Conservation (phyloP, 1,140 invertebrate genomes). For the Vanessa atalanta region DNA sequence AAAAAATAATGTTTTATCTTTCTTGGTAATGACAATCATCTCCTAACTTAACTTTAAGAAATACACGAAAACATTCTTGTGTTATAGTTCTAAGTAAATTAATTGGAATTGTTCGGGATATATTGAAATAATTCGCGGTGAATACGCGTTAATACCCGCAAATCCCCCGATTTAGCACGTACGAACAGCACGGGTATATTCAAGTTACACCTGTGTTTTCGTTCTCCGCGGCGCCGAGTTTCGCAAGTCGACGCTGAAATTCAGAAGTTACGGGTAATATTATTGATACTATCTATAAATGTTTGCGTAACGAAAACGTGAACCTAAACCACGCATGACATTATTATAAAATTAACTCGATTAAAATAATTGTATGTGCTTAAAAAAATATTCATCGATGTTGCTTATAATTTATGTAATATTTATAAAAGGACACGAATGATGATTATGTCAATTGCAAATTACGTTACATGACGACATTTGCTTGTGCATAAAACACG, state of each 20-base stretch:
- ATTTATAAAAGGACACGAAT: too few species aligned
- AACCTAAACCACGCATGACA: too few species aligned
- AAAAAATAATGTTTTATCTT: too few species aligned
- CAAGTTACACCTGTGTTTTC: slow-evolving; percentile 59
- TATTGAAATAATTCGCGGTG: slow-evolving; percentile 9
- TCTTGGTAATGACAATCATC: too few species aligned
- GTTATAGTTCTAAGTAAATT: neutral
- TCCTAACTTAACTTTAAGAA: too few species aligned
- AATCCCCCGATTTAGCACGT: slow-evolving; percentile 59
- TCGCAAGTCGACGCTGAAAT: slow-evolving; percentile 75
- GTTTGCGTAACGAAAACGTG: too few species aligned
- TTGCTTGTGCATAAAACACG: too few species aligned
- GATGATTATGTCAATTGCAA: too few species aligned
- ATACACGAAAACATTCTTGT: too few species aligned
- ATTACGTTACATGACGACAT: too few species aligned
- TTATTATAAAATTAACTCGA: neutral
- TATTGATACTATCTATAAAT: slow-evolving; percentile 52
- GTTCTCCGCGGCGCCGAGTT: slow-evolving; percentile 58
- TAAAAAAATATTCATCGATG: too few species aligned
- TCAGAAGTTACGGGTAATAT: slow-evolving; percentile 71
- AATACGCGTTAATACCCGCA: slow-evolving; percentile 54
- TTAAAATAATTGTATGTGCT: neutral
- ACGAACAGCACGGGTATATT: slow-evolving; percentile 30
- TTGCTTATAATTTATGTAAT: too few species aligned
- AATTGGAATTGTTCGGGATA: neutral